phyloP scores from a whole-genome alignment of 64 coral and sea anemone genomes.

The Dendrophyllia cribrosa region DNA sequence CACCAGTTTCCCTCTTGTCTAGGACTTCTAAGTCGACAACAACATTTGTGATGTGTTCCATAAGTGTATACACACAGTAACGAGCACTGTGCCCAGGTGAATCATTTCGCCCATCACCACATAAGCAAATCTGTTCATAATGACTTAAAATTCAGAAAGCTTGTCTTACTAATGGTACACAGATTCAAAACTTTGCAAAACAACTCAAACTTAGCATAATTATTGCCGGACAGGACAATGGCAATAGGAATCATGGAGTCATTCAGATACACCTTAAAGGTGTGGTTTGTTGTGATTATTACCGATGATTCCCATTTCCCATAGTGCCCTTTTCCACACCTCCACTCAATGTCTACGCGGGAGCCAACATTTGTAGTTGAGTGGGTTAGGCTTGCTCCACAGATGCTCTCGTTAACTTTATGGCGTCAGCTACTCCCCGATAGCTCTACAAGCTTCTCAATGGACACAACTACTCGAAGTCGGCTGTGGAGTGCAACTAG shows the following conservation, averaged over 20 bases:
- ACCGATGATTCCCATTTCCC: conserved; percentile 54
- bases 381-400: not conserved
- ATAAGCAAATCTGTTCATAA: conserved; percentile 37
- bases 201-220: conserved; percentile 32
- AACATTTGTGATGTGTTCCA: conserved; percentile 58
- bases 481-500: not conserved
- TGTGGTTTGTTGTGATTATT: not conserved
- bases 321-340: conserved; percentile 5
- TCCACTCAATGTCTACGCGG: not conserved
- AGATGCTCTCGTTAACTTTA: not conserved
- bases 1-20: conserved; percentile 27
- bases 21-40: conserved; percentile 52
- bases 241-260: conserved; percentile 3
- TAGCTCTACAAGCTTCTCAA: not conserved
- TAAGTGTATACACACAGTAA: conserved; percentile 55
- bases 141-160: conserved; percentile 34
- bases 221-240: conserved; percentile 35
- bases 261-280: conserved; percentile 25
- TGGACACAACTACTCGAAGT: not conserved
- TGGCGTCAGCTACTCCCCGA: not conserved
- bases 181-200: conserved; percentile 38
- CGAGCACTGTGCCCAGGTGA: conserved; percentile 50
- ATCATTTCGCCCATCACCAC: conserved; percentile 62
- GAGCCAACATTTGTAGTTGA: not conserved
- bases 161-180: not conserved